phyloP scores from a whole-genome alignment of 2,888 invertebrate genomes.

The Rhabditoides inermis region DNA sequence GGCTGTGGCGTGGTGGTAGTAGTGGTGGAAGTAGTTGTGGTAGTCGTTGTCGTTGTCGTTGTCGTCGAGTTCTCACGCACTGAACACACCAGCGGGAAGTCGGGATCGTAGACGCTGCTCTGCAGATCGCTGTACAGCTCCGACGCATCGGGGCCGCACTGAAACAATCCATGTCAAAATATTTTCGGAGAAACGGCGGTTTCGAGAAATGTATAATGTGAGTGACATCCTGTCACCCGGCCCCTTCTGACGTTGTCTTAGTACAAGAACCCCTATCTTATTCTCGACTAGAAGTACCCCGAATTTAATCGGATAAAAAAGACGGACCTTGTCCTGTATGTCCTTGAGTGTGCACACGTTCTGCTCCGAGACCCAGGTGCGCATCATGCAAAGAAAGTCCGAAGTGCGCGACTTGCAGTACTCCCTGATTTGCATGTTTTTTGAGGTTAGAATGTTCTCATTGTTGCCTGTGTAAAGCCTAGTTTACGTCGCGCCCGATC shows the following conservation, averaged over 20 bases:
- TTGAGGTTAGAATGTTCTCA: slow-evolving; percentile 1
- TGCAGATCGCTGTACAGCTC: slow-evolving; percentile 43
- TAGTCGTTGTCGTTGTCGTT: too few relatives aligned
- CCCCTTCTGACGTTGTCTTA: too few relatives aligned
- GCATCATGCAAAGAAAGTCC: slow-evolving; percentile 45
- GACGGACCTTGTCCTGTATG: slow-evolving; percentile 20
- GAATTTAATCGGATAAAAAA: not conserved
- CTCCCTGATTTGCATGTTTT: too few relatives aligned
- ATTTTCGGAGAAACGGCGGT: too few relatives aligned
- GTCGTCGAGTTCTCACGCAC: too few relatives aligned
- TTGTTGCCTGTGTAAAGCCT: not conserved
- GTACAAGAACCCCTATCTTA: too few relatives aligned
- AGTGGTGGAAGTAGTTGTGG: too few relatives aligned
- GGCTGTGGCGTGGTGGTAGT: too few relatives aligned
- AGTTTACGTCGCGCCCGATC: slow-evolving; percentile 2
- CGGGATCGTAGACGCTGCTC: slow-evolving; percentile 40
- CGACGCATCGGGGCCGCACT: slow-evolving; percentile 42
- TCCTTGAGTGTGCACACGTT: slow-evolving; percentile 43
- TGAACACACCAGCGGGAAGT: too few relatives aligned
- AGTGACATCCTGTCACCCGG: too few relatives aligned
- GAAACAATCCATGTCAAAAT: too few relatives aligned
- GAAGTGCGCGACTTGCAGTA: slow-evolving; percentile 30
- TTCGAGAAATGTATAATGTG: too few relatives aligned
- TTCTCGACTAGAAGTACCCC: not conserved
- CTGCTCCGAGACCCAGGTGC: slow-evolving; percentile 48